Evolutionary conservation across 2,113 vertebrate species (phyloP).

Genomic region (Phrynocephalus versicolor): DNA sequence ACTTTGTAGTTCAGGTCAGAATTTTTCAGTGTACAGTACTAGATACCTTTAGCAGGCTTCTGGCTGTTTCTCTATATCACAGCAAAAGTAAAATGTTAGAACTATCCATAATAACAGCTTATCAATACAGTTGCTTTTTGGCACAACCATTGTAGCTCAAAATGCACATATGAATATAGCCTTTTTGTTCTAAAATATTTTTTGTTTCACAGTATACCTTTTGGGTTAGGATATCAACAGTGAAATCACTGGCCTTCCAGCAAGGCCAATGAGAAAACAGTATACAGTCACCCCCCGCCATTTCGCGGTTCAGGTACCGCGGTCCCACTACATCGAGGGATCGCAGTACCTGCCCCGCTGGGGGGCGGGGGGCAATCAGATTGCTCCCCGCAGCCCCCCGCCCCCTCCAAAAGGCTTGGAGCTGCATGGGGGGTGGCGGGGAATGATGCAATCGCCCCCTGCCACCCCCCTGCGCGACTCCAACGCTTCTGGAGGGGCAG

Average conservation of each 20-base stretch:
- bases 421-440: too few relatives aligned
- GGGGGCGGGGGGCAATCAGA: too few relatives aligned
- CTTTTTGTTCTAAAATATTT: background rate
- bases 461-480: too few relatives aligned
- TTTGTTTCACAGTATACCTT: background rate
- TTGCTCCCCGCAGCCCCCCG: too few relatives aligned
- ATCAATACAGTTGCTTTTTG: background rate
- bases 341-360: too few relatives aligned
- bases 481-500: too few relatives aligned
- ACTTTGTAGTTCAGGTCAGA: background rate
- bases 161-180: background rate
- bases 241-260: background rate
- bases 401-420: too few relatives aligned
- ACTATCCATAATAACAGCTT: background rate
- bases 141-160: background rate
- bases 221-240: background rate
- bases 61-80: background rate
- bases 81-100: background rate
- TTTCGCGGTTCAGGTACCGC: too few relatives aligned
- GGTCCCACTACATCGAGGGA: too few relatives aligned
- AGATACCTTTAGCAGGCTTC: background rate
- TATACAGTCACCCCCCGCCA: too few relatives aligned
- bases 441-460: too few relatives aligned
- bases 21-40: background rate
- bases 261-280: background rate